These are phyloP conservation scores for Polyommatus icarus DNA, from an alignment of 2,888 invertebrate genomes.

Conservation along the genomic window DNA sequence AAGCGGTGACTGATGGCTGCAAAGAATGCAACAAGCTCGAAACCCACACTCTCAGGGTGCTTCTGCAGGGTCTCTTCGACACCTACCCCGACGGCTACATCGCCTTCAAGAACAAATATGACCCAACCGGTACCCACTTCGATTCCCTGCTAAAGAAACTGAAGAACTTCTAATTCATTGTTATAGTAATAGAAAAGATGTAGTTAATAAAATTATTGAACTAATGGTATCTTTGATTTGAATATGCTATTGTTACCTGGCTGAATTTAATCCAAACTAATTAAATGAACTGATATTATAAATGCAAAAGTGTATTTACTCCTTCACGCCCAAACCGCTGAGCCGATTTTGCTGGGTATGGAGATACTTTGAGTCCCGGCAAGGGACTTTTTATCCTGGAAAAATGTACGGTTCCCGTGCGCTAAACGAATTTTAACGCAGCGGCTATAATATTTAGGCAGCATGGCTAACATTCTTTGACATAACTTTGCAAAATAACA, in stretches of 20 bases:
- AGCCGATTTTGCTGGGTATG: no score
- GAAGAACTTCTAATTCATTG: slow-evolving; percentile 4
- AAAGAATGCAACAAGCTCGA: slow-evolving; percentile 19
- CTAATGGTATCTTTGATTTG: neutral
- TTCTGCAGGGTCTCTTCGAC: neutral
- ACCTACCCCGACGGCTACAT: slow-evolving; percentile 21
- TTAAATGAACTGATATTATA: no score
- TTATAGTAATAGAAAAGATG: neutral
- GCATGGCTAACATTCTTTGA: no score
- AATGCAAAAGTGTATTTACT: no score
- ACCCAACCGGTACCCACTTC: slow-evolving; percentile 17
- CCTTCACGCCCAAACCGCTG: no score
- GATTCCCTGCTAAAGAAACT: neutral
- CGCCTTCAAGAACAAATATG: slow-evolving; percentile 17
- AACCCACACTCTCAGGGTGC: slow-evolving; percentile 10
- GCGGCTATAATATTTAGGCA: no score
- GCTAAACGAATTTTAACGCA: no score
- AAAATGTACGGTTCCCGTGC: no score
- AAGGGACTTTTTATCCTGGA: no score
- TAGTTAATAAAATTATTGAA: neutral
- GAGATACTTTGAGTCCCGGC: no score
- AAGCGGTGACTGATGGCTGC: slow-evolving; percentile 21
- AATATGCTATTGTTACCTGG: neutral
- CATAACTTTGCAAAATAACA: no score
- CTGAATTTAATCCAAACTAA: no score